Evolutionary conservation across 2,797 vertebrate species (phyloP), one percentile per base, ranked within the genome.

Genomic region (Helostoma temminkii): DNA sequence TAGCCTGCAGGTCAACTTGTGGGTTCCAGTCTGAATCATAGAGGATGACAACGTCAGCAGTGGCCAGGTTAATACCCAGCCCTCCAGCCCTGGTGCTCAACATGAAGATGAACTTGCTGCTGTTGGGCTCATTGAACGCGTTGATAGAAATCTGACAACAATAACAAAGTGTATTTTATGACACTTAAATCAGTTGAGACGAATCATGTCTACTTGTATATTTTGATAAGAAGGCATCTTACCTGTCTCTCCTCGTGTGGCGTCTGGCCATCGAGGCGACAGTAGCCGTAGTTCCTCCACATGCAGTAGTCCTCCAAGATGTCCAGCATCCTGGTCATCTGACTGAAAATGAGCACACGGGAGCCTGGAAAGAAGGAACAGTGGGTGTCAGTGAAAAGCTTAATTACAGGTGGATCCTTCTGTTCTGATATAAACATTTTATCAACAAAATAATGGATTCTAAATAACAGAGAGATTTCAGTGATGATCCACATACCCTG

Each of bases 21-120:
- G 98, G 98, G 87, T 99, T 99, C 98, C 98, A 99, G 92, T 99
- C 97, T 4, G 98, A 99, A 91, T 99, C 98, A 43, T 97, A 99
- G 14, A 99, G 94, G 89, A 99, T 98, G 56, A 99, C 98, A 1
- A 98, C 97, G 76, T 99, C 98, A 9, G 98, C 98, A 43, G 98
- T 99, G 50, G 98, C 98, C 87, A 99, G 92, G 90, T 99, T 99
- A 86, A 99, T 99, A 50, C 98, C 98, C 72, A 99, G 94, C 9
- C 98, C 98, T 76, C 98, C 98, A 60, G 98, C 98, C 76, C 98
- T 95, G 32, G 98, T 99, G 84, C 97, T 99, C 92, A 99, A 80
- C 98, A 99, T 99, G 91, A 99, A 99, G 66, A 99, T 88, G 84
- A 99, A 99, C 81, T 99, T 99, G 0, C 92, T 45, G 91, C 98